Evolutionary conservation across 2,113 vertebrate species (phyloP), one percentile per base, ranked within the genome.

Genomic region (Agelaius tricolor): DNA sequence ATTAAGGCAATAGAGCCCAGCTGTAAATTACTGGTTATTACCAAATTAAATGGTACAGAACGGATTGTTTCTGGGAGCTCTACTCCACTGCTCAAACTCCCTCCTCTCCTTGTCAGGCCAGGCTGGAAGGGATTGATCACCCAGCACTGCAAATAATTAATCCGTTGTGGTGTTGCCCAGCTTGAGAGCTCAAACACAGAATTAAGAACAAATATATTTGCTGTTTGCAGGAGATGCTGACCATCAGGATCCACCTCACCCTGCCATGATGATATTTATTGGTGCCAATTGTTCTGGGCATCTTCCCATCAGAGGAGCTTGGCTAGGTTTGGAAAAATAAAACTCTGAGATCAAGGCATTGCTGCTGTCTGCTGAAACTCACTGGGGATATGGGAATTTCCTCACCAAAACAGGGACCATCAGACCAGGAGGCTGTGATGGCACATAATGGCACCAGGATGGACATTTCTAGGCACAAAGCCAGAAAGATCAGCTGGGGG

Each of bases 11-110:
- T 21, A 57, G 41, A 93, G 31, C 21, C 22, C 76, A 10, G 20
- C 79, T 81, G 75, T 73, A 81, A 97, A 96, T 96, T 95, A 96
- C 85, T 69, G 74, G 81, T 82, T 90, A 94, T 95, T 95, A 89
- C 90, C 90, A 92, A 95, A 96, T 75, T 90, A 96, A 97, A 95
- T 86, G 75, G 86, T 51, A 54, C 68, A 97, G 94, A 89, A 94
- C 87, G 73, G 75, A 97, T 75, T 92, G 92, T 87, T 72, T 68
- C 77, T 85, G 82, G 62, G 41, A 68, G 62, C 89, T 85, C 57
- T 3, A 59, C 19, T 76, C 69, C 63, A 68, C 75, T 72, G 94
- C 87, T 66, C 87, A 59, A 13, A 37, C 67, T 94, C 84, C 22
- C 80, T 82, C 67, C 78, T 58, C 90, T 26, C 18, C 62, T 69